These are phyloP conservation scores for Caenorhabditis japonica DNA, from an alignment of 2,888 invertebrate genomes.

Conservation along the genomic window DNA sequence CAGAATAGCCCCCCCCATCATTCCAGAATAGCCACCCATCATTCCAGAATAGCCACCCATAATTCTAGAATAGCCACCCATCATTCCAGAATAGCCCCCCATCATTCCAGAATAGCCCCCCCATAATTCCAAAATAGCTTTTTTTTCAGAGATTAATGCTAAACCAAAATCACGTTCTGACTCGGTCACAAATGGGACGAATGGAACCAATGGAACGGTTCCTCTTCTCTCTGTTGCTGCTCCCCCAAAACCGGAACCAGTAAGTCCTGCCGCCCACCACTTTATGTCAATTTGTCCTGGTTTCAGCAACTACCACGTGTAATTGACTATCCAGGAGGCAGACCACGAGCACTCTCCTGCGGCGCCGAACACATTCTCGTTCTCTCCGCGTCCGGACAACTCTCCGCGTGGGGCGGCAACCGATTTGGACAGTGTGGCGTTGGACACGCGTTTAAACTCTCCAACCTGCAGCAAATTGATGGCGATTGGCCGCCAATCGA, in stretches of 20 bases:
- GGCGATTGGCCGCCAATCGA: slow-evolving; percentile 62
- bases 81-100: no score
- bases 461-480: slow-evolving; percentile 60
- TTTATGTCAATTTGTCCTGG: background rate
- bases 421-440: slow-evolving; percentile 74
- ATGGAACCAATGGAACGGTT: no score
- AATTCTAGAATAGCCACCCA: no score
- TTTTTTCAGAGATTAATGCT: slow-evolving; percentile 15
- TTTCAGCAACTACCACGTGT: slow-evolving; percentile 43
- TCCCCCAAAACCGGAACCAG: slow-evolving; percentile 32
- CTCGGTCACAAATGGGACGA: slow-evolving; percentile 35
- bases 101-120: no score
- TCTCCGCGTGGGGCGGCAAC: slow-evolving; percentile 71
- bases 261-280: background rate
- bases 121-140: no score
- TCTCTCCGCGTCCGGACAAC: slow-evolving; percentile 62
- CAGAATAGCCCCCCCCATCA: no score
- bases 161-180: slow-evolving; percentile 24
- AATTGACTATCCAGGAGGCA: slow-evolving; percentile 39
- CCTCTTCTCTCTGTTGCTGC: background rate
- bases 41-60: no score
- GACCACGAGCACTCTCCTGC: slow-evolving; percentile 63
- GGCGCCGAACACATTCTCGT: slow-evolving; percentile 73
- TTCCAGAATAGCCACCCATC: no score
- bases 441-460: slow-evolving; percentile 58